Evolutionary conservation across 1,140 invertebrate species (phyloP).

Genomic region (Meloidogyne chitwoodi): DNA sequence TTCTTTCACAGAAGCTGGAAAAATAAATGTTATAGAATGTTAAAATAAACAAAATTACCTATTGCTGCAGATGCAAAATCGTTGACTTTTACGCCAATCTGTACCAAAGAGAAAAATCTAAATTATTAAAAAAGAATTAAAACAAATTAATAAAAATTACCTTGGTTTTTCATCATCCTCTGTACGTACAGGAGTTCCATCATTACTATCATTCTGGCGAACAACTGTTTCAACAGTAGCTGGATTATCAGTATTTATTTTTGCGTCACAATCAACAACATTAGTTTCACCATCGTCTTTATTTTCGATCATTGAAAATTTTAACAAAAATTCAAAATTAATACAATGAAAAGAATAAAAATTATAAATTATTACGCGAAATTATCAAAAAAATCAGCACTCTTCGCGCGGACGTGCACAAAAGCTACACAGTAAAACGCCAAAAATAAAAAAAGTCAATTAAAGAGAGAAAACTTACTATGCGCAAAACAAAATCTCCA

Average conservation of each 20-base stretch:
- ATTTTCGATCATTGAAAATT: not conserved
- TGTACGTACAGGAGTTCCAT: not conserved
- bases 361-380: too few relatives aligned
- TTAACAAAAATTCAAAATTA: not conserved
- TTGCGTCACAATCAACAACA: not conserved
- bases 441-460: too few relatives aligned
- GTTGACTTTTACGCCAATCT: not conserved
- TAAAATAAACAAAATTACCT: too few relatives aligned
- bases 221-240: not conserved
- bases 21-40: too few relatives aligned
- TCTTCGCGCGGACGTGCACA: too few relatives aligned
- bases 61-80: constrained; percentile 3
- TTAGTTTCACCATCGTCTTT: not conserved
- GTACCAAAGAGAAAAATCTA: constrained; percentile 1
- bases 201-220: not conserved
- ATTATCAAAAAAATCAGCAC: too few relatives aligned
- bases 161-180: not conserved
- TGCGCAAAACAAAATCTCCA: too few relatives aligned
- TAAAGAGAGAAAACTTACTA: too few relatives aligned
- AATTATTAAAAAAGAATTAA: not conserved
- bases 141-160: not conserved
- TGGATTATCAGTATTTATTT: not conserved
- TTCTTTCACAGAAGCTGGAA: not conserved
- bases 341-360: not conserved
- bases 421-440: too few relatives aligned